phyloP scores from a whole-genome alignment of 2,888 invertebrate genomes.

The Tachystola acroxantha region DNA sequence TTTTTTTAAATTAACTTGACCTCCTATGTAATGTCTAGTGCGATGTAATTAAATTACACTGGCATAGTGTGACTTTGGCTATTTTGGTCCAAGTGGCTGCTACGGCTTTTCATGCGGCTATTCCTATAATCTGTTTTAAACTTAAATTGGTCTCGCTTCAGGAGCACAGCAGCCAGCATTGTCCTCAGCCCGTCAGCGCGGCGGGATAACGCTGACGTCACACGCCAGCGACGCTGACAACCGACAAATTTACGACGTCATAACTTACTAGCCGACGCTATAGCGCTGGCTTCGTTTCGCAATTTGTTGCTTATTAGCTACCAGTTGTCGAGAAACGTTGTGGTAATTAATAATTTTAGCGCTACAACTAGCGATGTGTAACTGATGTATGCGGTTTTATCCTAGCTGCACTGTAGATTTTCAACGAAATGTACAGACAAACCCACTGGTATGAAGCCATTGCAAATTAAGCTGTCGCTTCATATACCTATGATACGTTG shows the following conservation, averaged over 20 bases:
- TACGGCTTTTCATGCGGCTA: too few species aligned
- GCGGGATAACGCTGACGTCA: conserved; percentile 27
- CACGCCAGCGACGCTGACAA: conserved; percentile 28
- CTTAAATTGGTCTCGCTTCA: too few species aligned
- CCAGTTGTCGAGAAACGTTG: background rate
- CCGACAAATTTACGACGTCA: conserved; percentile 45
- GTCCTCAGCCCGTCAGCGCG: conserved; percentile 4
- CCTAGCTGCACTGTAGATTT: background rate
- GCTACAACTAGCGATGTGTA: background rate
- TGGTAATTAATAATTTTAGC: background rate
- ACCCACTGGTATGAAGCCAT: too few species aligned
- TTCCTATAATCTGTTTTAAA: too few species aligned
- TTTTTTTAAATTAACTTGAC: too few species aligned
- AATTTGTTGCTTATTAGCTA: conserved; percentile 8
- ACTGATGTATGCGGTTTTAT: background rate
- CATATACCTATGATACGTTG: too few species aligned
- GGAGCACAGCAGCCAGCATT: too few species aligned
- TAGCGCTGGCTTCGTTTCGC: conserved; percentile 18
- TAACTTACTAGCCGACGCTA: conserved; percentile 33
- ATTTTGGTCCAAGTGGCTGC: too few species aligned
- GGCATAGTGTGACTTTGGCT: too few species aligned
- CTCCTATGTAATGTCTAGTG: too few species aligned
- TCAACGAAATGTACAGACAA: background rate
- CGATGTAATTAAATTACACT: too few species aligned
- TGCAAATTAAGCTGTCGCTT: too few species aligned